Base-by-base conservation (phyloP, 1,140 invertebrate genomes). In the Nomia melanderi region DNA sequence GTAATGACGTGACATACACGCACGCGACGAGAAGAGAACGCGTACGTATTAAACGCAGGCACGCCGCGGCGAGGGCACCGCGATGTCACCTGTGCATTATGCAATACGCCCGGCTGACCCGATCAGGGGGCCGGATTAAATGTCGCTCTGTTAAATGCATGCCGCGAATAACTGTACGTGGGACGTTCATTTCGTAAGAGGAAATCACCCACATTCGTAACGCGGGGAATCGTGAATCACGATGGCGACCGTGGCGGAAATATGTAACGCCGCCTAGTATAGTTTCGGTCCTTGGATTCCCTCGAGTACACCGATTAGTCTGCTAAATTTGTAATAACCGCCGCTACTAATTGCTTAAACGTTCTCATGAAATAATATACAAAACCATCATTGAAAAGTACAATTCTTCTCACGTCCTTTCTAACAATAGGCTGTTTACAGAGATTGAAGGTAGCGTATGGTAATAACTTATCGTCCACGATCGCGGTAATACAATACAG, bases 1-100 rank as follows among this genome's bases (percentile, higher is more conserved):
- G 78, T 81, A 81, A 83, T 81, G 64, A 81, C 69, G 64, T 84
- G 83, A 83, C 81, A 81, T 83, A 84, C 74, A 83, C 82, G 72
- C 69, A 80, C 57, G 71, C 50, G 56, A 67, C 47, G 72, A 8
- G 11, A 71, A 72, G 70, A 81, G 41, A 81, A 71, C 66, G 62
- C 64, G 80, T 71, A 76, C 65, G 66, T 82, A 73, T 81, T 66
- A 71, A 80, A 79, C 65, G 78, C 72, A 72, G 14, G 62, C 70
- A 74, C 50, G 54, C 29, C 41, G 41, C 59, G 73, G 73, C 17
- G 79, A 81, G 79, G 79, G 79, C 75, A 81, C 67, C 63, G 67
- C 81, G 81, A 81, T 78, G 81, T 83, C 81, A 83, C 79, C 81
- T 83, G 81, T 47, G 31, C 25, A 12, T 82, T 82, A 81, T 81